Base-by-base conservation (phyloP, 2,113 vertebrate genomes). In the Sinocyclocheilus anophthalmus region DNA sequence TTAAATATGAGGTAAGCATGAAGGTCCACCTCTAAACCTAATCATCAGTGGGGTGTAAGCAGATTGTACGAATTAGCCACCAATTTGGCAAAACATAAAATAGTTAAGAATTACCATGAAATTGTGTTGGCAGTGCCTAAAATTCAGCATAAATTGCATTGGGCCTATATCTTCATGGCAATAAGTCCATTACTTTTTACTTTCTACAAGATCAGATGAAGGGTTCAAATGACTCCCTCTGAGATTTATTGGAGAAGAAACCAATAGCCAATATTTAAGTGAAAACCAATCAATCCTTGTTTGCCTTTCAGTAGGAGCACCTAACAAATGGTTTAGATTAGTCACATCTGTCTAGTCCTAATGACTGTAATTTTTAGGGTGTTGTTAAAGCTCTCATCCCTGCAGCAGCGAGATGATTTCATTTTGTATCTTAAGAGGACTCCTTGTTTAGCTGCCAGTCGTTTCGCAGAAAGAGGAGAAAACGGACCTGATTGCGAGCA, bases 361-460 rank as follows among this genome's bases (percentile, higher is more conserved):
- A 65, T 72, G 72, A 75, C 69, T 26, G 20, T 57, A 22, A 42
- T 81, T 77, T 45, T n/a, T 59, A 70, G 48, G 61, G 67, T 73
- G 65, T 26, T 76, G 42, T 77, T 22, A 7, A 53, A 84, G 45
- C 50, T 81, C 48, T 20, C 26, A n/a, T 61, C 30, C 14, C 57
- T 16, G 55, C n/a, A 18, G 57, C 77, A 37, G 63, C 5, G 9
- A 33, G 45, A 83, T 50, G 48, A 72, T 83, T 83, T 70, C 26
- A 50, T 69, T 70, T 72, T 3, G 37, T 48, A 11, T 26, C n/a
- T 67, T 45, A 81, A 81, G 59, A 81, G 59, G 79, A 24, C 70
- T 83, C 81, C 63, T 30, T 70, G 81, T 83, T 72, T 70, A 50
- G 37, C 79, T 81, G 79, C 61, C 59, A 67, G 59, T 26, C n/a